Conservation (phyloP, 2,797 vertebrate genomes). For the Pantherophis alleghaniensis region DNA sequence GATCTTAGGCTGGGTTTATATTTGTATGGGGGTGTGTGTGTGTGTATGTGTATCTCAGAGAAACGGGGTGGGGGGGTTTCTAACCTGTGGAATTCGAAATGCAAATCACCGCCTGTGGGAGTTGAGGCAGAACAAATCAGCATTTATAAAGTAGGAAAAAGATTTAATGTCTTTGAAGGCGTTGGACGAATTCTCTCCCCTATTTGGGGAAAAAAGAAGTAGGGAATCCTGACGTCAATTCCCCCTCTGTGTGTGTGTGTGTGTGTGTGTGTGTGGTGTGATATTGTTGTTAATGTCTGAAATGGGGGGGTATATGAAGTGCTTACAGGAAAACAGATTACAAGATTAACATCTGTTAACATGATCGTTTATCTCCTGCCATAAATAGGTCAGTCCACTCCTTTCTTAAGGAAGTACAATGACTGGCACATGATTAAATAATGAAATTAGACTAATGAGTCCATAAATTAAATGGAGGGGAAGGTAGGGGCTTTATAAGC, state of each 20-base stretch:
- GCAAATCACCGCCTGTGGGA: conserved; percentile 78
- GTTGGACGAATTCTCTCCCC: conserved; percentile 37
- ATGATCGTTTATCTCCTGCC: conserved; percentile 78
- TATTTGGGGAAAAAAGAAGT: conserved; percentile 19
- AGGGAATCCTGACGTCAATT: conserved; percentile 66
- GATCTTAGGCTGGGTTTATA: conserved; percentile 49
- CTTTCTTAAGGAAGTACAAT: conserved; percentile 78
- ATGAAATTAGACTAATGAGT: conserved; percentile 74
- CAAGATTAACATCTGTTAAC: conserved; percentile 84
- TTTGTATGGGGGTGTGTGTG: not conserved
- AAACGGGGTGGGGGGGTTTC: conserved; percentile 52
- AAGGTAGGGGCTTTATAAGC: conserved; percentile 21
- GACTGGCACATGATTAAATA: conserved; percentile 73
- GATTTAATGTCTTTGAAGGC: conserved; percentile 74
- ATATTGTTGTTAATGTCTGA: conserved; percentile 66
- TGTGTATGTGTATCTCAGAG: not conserved
- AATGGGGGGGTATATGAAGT: conserved; percentile 64
- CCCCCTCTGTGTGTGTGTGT: conserved; percentile 28
- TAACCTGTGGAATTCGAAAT: conserved; percentile 82
- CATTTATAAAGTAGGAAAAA: conserved; percentile 72
- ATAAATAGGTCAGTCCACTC: conserved; percentile 77
- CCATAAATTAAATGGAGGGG: conserved; percentile 53
- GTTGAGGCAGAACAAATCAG: conserved; percentile 76
- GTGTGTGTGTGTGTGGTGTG: not conserved
- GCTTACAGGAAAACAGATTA: conserved; percentile 81